Percentiles rank a stretch among this genome's conserved stretches.
phyloP scores from a whole-genome alignment of 1,140 invertebrate genomes.

The Drosophila elegans region DNA sequence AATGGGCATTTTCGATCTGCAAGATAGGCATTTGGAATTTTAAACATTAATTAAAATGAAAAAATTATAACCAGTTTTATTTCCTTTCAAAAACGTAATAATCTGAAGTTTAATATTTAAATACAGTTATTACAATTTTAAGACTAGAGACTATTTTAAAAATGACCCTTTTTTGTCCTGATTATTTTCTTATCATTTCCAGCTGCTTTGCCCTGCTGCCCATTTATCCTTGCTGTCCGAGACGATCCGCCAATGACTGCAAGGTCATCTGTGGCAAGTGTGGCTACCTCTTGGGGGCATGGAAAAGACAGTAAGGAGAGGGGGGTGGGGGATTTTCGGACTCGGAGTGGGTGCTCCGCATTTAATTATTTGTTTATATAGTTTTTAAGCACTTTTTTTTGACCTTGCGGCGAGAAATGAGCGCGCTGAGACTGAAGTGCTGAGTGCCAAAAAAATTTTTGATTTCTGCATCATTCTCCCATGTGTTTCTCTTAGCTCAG shows the following conservation, averaged over 20 bases:
- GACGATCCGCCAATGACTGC: constrained; percentile 64
- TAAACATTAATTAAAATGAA: too few species aligned
- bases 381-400: constrained; percentile 45
- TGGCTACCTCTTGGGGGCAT: constrained; percentile 73
- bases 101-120: too few species aligned
- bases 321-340: not conserved
- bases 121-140: too few species aligned
- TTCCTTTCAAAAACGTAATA: too few species aligned
- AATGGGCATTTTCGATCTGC: too few species aligned
- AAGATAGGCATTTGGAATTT: too few species aligned
- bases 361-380: constrained; percentile 42
- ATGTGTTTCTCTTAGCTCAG: constrained; percentile 16
- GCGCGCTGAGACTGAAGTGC: constrained; percentile 28
- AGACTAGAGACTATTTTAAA: too few species aligned
- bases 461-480: constrained; percentile 8
- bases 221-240: constrained; percentile 70
- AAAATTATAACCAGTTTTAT: too few species aligned
- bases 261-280: constrained; percentile 80
- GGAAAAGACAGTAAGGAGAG: constrained; percentile 60
- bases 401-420: constrained; percentile 36
- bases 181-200: constrained; percentile 1
- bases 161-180: not conserved
- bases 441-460: constrained; percentile 17
- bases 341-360: constrained; percentile 18
- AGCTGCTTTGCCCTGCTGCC: constrained; percentile 76